Base-by-base conservation (phyloP, 2,888 invertebrate genomes). In the Drosophila suboccidentalis region DNA sequence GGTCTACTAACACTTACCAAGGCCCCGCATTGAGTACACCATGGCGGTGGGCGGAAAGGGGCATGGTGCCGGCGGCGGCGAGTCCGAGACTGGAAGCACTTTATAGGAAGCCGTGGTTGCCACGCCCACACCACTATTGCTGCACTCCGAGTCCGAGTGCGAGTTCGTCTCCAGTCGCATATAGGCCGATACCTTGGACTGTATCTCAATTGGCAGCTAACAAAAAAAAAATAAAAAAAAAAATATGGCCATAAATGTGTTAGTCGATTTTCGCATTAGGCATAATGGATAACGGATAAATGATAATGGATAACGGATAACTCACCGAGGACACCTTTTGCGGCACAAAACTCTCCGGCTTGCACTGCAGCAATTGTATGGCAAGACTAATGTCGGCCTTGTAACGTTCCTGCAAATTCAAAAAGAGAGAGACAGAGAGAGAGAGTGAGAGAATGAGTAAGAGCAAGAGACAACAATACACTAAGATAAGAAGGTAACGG, bases 381-480 rank as follows among this genome's bases (percentile, higher is more conserved):
- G 98, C 98, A 90, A 98, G 93, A 93, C 96, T 97, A 92, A 98
- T 98, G 92, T 98, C 98, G 90, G 96, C 97, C 92, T 97, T 96
- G 93, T 98, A 98, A 89, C 97, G 95, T 91, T 98, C 98, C 98
- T 98, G 94, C 22, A 67, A 60, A 38, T 50, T 0, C 19, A 51
- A 15, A 61, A 1, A 58, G 29, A 44, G 10, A n/a, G n/a, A n/a
- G n/a, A n/a, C n/a, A n/a, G n/a, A n/a, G n/a, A n/a, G n/a, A n/a
- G n/a, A n/a, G n/a, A 34, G 26, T 11, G 13, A 17, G 19, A 47
- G 54, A 5, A 26, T 32, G 17, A 38, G 36, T 39, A 32, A 57
- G 43, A 36, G 32, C 17, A 60, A 41, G 38, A 54, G 36, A 51
- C 10, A 39, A 70, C 69, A 86, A 77, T 75, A 61, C 41, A 50